Conservation (phyloP, 2,797 vertebrate genomes). For the Sternarchorhynchus goeldii region DNA sequence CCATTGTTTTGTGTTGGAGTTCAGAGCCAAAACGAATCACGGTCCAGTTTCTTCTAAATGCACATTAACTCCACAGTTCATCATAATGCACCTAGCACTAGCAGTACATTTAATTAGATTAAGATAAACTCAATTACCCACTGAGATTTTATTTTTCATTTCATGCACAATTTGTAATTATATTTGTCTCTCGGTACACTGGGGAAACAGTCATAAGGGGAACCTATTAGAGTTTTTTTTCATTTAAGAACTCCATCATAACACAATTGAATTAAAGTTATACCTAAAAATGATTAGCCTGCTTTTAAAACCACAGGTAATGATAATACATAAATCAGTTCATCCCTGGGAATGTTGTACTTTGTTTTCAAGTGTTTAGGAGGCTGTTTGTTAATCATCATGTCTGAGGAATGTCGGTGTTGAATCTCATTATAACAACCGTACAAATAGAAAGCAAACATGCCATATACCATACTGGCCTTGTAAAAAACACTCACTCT, state of each 20-base stretch:
- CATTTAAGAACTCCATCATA: conserved; percentile 22
- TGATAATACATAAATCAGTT: conserved; percentile 38
- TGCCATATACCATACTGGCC: conserved; percentile 67
- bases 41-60: not conserved
- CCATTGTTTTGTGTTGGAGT: too few species aligned
- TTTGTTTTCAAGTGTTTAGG: conserved; percentile 58
- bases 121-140: conserved; percentile 43
- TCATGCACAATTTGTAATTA: conserved; percentile 37
- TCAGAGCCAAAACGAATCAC: not conserved
- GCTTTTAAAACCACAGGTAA: conserved; percentile 18
- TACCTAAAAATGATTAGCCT: not conserved
- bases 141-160: conserved; percentile 50
- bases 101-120: conserved; percentile 45
- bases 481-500: conserved; percentile 67
- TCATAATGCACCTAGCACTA: conserved; percentile 36
- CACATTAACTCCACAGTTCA: conserved; percentile 31
- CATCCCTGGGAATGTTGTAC: conserved; percentile 37
- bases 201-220: conserved; percentile 31
- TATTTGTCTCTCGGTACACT: conserved; percentile 36
- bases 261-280: not conserved
- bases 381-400: conserved; percentile 60
- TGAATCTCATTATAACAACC: conserved; percentile 61
- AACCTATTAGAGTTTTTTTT: conserved; percentile 33
- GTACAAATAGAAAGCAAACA: conserved; percentile 58
- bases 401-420: conserved; percentile 70